A percentile compares a stretch with the other conserved stretches of the same genome.
phyloP scores from a whole-genome alignment of 1,140 invertebrate species.

The Aphidius gifuensis region DNA sequence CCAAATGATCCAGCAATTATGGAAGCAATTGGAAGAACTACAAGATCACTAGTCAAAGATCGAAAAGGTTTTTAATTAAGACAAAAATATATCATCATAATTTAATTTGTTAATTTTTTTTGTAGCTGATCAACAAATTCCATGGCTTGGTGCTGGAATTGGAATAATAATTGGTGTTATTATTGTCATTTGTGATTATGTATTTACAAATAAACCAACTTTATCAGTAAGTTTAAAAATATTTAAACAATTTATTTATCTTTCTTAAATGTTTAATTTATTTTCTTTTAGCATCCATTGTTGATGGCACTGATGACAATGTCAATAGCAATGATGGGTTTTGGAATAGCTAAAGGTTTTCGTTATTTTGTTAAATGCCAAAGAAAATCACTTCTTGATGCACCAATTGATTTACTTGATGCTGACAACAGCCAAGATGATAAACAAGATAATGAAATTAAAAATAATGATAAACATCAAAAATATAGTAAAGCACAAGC shows the following conservation, averaged over 20 bases:
- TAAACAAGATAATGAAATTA: conserved; percentile 34
- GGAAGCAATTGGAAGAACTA: conserved; percentile 64
- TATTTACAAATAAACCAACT: conserved; percentile 65
- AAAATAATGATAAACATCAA: conserved; percentile 41
- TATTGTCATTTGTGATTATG: conserved; percentile 69
- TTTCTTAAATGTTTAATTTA: conserved; percentile 18
- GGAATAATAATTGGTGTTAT: conserved; percentile 70
- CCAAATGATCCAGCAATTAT: conserved; percentile 67
- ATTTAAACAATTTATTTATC: conserved; percentile 15
- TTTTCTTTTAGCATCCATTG: conserved; percentile 57
- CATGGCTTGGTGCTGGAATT: conserved; percentile 72
- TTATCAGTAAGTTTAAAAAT: conserved; percentile 57
- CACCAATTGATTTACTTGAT: conserved; percentile 54
- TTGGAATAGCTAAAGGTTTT: conserved; percentile 56
- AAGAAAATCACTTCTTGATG: conserved; percentile 56
- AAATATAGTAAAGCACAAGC: conserved; percentile 70
- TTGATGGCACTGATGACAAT: conserved; percentile 61
- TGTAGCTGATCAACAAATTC: conserved; percentile 69
- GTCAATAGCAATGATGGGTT: conserved; percentile 60
- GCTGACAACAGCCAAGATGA: conserved; percentile 36
- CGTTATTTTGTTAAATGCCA: conserved; percentile 59
- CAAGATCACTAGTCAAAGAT: conserved; percentile 60
- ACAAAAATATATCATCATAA: too few relatives aligned
- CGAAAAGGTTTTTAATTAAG: conserved; percentile 34
- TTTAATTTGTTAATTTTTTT: conserved; percentile 7